phyloP scores from a whole-genome alignment of 2,888 invertebrate species.

The Lasius fuliginosus region DNA sequence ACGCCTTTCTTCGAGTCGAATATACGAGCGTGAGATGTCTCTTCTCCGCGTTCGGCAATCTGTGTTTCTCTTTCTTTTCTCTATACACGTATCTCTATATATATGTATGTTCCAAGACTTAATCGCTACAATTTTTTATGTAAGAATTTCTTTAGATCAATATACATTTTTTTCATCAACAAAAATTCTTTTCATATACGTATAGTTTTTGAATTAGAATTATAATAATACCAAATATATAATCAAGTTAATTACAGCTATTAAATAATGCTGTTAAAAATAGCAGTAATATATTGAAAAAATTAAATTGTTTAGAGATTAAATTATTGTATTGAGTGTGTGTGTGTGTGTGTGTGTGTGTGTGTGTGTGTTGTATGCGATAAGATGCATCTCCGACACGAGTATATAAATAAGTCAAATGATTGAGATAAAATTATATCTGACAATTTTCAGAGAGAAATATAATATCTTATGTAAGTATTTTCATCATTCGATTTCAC shows the following conservation, averaged over 20 bases:
- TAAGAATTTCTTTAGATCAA: neutral
- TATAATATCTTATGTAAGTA: neutral
- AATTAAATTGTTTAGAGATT: neutral
- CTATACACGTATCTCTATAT: neutral
- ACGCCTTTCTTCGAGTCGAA: conserved; percentile 59
- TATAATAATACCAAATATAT: neutral
- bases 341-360: neutral
- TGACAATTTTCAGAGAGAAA: neutral
- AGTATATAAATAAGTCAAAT: neutral
- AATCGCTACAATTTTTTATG: conserved; percentile 10
- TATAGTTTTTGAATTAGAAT: neutral
- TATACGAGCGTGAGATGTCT: conserved; percentile 67
- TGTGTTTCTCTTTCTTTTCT: conserved; percentile 55
- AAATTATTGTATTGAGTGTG: neutral
- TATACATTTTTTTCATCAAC: neutral
- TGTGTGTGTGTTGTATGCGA: neutral
- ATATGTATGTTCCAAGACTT: neutral
- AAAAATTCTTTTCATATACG: neutral
- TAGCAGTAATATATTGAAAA: neutral
- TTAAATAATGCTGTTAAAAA: neutral
- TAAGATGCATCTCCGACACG: neutral
- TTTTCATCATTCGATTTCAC: neutral
- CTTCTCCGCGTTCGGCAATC: conserved; percentile 51
- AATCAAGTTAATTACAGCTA: neutral
- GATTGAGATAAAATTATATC: neutral